phyloP scores from a whole-genome alignment of 2,113 vertebrate genomes.

The Xenopus laevis region DNA sequence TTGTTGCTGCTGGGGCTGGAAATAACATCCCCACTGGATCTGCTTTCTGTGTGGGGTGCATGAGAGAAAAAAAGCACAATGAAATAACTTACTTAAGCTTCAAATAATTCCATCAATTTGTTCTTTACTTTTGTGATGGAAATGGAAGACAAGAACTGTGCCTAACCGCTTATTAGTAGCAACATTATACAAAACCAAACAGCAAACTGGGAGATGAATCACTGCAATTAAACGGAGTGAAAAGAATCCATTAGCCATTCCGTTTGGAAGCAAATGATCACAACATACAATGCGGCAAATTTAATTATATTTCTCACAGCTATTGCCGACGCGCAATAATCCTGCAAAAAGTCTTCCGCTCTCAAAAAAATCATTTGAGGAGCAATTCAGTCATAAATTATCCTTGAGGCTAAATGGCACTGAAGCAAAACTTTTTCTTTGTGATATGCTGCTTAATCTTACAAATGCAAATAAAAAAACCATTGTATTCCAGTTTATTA shows the following conservation, averaged over 20 bases:
- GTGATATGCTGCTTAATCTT: too few species aligned
- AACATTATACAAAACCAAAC: conserved; percentile 7
- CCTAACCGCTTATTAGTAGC: neutral
- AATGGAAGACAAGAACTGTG: conserved; percentile 2
- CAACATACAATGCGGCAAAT: too few species aligned
- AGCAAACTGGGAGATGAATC: conserved; percentile 17
- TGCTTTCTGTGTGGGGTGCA: conserved; percentile 50
- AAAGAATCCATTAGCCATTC: conserved; percentile 22
- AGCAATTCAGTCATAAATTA: too few species aligned
- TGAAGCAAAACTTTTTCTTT: too few species aligned
- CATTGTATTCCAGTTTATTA: too few species aligned
- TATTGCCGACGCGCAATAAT: too few species aligned
- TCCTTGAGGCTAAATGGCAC: too few species aligned
- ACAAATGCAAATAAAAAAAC: too few species aligned
- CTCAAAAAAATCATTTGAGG: too few species aligned
- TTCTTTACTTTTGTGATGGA: conserved; percentile 15
- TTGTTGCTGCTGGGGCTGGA: conserved; percentile 65
- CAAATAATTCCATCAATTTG: neutral
- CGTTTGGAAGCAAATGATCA: neutral
- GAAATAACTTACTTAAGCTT: conserved; percentile 12
- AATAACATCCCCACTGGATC: conserved; percentile 63
- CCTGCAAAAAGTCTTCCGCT: too few species aligned
- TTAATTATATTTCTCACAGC: too few species aligned
- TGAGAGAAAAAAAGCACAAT: neutral
- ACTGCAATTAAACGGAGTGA: conserved; percentile 24